A percentile compares a stretch with the other conserved stretches of the same genome.
These are phyloP conservation scores for Alouatta palliata DNA, from an alignment of 2,113 vertebrate species.

Conservation along the genomic window DNA sequence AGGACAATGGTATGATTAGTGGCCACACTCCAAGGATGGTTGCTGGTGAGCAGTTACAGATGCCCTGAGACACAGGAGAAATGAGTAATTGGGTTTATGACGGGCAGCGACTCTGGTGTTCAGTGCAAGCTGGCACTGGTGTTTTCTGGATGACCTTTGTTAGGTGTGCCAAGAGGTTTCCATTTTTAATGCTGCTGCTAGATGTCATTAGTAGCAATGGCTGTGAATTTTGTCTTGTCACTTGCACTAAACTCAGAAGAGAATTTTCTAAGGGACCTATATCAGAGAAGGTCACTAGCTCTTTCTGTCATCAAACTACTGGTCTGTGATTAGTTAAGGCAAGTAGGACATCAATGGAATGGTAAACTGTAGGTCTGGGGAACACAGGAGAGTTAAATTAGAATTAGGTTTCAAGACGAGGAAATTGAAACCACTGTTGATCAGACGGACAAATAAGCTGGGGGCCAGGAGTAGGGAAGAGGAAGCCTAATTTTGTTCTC, in stretches of 20 bases:
- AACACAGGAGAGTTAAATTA: conserved; percentile 4
- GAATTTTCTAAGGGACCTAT: conserved; percentile 39
- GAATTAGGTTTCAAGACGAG: background rate
- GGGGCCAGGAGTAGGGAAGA: background rate
- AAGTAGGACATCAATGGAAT: conserved; percentile 58
- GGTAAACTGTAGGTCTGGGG: conserved; percentile 9
- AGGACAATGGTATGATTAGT: background rate
- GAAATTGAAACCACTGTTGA: conserved; percentile 54
- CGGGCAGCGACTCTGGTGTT: conserved; percentile 25
- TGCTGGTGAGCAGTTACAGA: background rate
- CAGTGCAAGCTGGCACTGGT: background rate
- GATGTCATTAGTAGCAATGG: conserved; percentile 64
- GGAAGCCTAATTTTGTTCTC: conserved; percentile 22
- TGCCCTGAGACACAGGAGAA: background rate
- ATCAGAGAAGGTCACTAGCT: conserved; percentile 47
- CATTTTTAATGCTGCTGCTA: conserved; percentile 41
- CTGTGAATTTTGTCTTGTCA: conserved; percentile 70
- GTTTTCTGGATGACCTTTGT: conserved; percentile 66
- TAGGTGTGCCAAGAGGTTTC: conserved; percentile 53
- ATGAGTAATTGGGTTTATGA: conserved; percentile 40
- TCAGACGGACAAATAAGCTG: conserved; percentile 11
- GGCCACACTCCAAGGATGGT: background rate
- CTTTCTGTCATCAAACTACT: conserved; percentile 57
- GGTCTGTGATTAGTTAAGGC: conserved; percentile 66
- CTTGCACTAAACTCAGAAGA: conserved; percentile 54